These are phyloP conservation scores for Phodopus roborovskii DNA, from an alignment of 2,113 vertebrate species.

Conservation along the genomic window DNA sequence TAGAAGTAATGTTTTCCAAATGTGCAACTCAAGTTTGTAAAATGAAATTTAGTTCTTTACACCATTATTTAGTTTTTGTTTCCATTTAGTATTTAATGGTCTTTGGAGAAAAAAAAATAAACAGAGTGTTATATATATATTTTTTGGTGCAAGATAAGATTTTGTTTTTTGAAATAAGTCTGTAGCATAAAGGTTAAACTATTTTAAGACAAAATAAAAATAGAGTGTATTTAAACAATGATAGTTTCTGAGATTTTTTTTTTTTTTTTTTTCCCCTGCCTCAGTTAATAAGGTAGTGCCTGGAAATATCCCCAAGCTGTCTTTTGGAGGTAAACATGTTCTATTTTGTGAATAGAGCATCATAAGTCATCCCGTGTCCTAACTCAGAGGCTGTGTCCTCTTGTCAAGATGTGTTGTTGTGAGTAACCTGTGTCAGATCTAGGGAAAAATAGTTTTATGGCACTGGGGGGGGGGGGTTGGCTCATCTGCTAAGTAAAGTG, in stretches of 20 bases:
- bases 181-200: conserved; percentile 98
- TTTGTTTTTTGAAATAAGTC: conserved; percentile 95
- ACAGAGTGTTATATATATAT: conserved; percentile 90
- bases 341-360: conserved; percentile 52
- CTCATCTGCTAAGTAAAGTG: neutral
- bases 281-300: neutral
- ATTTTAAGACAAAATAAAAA: conserved; percentile 98
- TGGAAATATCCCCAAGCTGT: conserved; percentile 49
- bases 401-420: conserved; percentile 48
- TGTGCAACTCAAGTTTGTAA: conserved; percentile 80
- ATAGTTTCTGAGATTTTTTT: conserved; percentile 76
- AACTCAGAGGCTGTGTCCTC: neutral
- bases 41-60: conserved; percentile 80
- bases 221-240: conserved; percentile 95
- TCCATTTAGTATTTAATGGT: conserved; percentile 95
- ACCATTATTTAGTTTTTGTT: conserved; percentile 86
- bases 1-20: conserved; percentile 83
- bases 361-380: neutral
- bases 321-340: conserved; percentile 32
- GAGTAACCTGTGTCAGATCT: neutral
- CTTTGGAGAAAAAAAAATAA: conserved; percentile 88
- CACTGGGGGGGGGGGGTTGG: neutral
- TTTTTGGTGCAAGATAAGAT: conserved; percentile 92
- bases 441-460: conserved; percentile 49
- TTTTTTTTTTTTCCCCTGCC: conserved; percentile 66